These are phyloP conservation scores for Axea sp. DNA, from an alignment of 2,888 invertebrate genomes.

Conservation along the genomic window DNA sequence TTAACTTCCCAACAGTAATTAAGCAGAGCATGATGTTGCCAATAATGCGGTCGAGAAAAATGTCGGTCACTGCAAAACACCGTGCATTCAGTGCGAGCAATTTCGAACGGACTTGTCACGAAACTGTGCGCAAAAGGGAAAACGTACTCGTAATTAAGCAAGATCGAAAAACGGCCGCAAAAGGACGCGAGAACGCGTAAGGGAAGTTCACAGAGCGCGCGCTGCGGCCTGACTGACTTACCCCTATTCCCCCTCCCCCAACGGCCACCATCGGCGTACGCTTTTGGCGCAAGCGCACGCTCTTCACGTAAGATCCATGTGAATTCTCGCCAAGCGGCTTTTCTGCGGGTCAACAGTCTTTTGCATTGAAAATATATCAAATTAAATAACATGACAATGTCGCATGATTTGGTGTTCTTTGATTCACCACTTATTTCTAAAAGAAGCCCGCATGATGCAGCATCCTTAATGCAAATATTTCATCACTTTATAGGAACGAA, in stretches of 20 bases:
- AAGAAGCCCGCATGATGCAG: no score
- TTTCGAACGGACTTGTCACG: background rate
- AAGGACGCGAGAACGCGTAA: constrained; percentile 69
- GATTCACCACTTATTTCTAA: no score
- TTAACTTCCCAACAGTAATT: no score
- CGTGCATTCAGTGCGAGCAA: background rate
- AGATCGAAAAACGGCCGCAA: constrained; percentile 40
- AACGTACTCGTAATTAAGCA: constrained; percentile 11
- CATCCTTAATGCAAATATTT: no score
- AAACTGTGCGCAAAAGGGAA: background rate
- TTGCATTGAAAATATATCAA: constrained; percentile 30
- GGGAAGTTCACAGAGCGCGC: constrained; percentile 79
- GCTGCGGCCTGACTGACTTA: constrained; percentile 79
- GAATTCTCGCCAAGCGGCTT: constrained; percentile 69
- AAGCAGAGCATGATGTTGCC: no score
- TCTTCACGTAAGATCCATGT: constrained; percentile 62
- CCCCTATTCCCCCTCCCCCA: constrained; percentile 75
- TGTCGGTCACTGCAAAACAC: no score
- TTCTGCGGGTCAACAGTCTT: constrained; percentile 55
- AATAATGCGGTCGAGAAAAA: no score
- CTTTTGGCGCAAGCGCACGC: constrained; percentile 66
- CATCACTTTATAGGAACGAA: no score
- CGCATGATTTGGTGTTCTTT: background rate
- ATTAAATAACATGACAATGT: constrained; percentile 7
- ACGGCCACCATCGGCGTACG: constrained; percentile 58